Conservation (phyloP, 2,797 vertebrate genomes). For the Poecilia wingei region DNA sequence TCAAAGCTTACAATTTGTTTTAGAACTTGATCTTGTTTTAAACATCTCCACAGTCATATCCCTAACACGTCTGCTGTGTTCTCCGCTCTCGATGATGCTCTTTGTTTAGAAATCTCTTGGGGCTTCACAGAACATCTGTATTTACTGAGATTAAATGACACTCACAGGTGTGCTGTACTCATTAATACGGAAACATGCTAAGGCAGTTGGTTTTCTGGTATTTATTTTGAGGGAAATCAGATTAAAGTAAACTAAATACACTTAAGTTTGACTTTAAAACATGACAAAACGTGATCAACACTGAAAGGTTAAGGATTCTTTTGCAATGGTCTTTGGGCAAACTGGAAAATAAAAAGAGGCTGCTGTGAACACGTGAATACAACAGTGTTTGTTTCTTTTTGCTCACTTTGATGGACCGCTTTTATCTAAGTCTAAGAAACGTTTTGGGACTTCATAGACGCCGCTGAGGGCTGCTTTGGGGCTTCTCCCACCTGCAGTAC, state of each 20-base stretch:
- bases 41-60: neutral
- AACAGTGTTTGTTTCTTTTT: neutral
- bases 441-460: neutral
- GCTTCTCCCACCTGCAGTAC: constrained; percentile 53
- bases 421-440: neutral
- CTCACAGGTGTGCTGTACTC: neutral
- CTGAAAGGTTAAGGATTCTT: neutral
- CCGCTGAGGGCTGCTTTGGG: constrained; percentile 16
- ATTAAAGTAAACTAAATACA: neutral
- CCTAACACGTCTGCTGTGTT: neutral
- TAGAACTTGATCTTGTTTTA: neutral
- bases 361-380: neutral
- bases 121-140: neutral
- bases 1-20: neutral
- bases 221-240: neutral
- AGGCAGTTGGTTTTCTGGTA: neutral
- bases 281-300: neutral
- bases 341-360: neutral
- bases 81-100: neutral
- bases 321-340: neutral
- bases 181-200: neutral
- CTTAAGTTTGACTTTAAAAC: neutral
- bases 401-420: neutral
- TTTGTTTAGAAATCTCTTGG: neutral
- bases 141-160: neutral